Conservation (phyloP, 2,797 vertebrate species). For the Hydrocynus forskahlii region DNA sequence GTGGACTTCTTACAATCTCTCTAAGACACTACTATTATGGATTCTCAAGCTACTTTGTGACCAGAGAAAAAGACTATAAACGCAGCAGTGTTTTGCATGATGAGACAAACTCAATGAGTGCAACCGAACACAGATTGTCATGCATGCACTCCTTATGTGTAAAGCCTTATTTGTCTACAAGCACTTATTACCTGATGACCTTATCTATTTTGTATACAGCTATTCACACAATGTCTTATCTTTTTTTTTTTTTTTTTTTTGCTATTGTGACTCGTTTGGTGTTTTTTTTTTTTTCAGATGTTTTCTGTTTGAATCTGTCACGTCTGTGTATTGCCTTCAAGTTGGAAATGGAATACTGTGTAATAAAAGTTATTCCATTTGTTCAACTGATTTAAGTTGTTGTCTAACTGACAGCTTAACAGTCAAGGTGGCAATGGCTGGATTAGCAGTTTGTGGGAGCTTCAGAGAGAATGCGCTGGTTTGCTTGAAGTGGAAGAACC, state of each 20-base stretch:
- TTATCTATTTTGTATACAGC: slow-evolving; percentile 79
- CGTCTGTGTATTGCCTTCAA: slow-evolving; percentile 42
- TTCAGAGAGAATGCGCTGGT: background rate
- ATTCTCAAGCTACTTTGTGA: slow-evolving; percentile 29
- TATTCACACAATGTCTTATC: slow-evolving; percentile 73
- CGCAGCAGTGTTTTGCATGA: slow-evolving; percentile 64
- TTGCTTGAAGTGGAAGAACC: background rate
- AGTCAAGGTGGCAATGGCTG: background rate
- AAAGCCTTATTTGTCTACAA: slow-evolving; percentile 86
- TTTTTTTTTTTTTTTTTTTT: background rate
- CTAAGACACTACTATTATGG: slow-evolving; percentile 27
- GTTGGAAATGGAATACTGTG: slow-evolving; percentile 61
- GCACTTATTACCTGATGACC: slow-evolving; percentile 77
- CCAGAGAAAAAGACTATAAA: slow-evolving; percentile 19
- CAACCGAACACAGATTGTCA: slow-evolving; percentile 75
- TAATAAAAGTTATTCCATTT: slow-evolving; percentile 61
- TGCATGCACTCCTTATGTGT: slow-evolving; percentile 76
- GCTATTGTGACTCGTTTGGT: slow-evolving; percentile 67
- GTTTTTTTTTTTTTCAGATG: slow-evolving; percentile 34
- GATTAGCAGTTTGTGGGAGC: no score
- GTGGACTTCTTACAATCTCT: slow-evolving; percentile 21
- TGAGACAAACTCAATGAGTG: slow-evolving; percentile 78
- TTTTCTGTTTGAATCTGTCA: slow-evolving; percentile 34
- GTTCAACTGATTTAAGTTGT: slow-evolving; percentile 28
- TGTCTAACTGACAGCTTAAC: background rate